These are phyloP conservation scores for Leucophora obtusa DNA, from an alignment of 2,888 invertebrate species.

Conservation along the genomic window DNA sequence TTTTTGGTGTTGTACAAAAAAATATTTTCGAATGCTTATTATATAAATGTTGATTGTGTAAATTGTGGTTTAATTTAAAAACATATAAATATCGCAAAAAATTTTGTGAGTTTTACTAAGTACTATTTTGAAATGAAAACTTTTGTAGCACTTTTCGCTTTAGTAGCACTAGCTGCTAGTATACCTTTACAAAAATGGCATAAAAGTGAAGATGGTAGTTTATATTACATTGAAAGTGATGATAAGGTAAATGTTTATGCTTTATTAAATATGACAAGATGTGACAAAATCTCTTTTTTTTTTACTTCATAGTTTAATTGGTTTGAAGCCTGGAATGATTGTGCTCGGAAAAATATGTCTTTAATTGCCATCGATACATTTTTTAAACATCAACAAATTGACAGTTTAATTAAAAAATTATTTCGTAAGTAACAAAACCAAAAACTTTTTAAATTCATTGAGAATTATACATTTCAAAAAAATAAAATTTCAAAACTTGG, in stretches of 20 bases:
- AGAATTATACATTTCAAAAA: background rate
- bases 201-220: constrained; percentile 13
- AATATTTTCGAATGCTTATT: too few species aligned
- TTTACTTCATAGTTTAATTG: constrained; percentile 51
- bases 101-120: too few species aligned
- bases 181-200: constrained; percentile 14
- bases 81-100: too few species aligned
- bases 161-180: background rate
- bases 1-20: too few species aligned
- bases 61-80: too few species aligned
- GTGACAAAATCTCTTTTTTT: background rate
- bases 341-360: constrained; percentile 57
- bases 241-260: constrained; percentile 17
- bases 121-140: too few species aligned
- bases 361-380: constrained; percentile 44
- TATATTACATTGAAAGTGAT: constrained; percentile 13
- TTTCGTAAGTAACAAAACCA: constrained; percentile 33
- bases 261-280: background rate
- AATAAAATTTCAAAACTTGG: background rate
- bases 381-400: constrained; percentile 47
- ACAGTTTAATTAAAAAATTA: constrained; percentile 37
- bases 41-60: too few species aligned
- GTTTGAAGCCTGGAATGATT: constrained; percentile 54
- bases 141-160: background rate
- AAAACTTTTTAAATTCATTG: background rate